A percentile compares a stretch with the other conserved stretches of the same genome.
Conservation (phyloP, 2,113 vertebrate genomes). For the Nesospiza acunhae region DNA sequence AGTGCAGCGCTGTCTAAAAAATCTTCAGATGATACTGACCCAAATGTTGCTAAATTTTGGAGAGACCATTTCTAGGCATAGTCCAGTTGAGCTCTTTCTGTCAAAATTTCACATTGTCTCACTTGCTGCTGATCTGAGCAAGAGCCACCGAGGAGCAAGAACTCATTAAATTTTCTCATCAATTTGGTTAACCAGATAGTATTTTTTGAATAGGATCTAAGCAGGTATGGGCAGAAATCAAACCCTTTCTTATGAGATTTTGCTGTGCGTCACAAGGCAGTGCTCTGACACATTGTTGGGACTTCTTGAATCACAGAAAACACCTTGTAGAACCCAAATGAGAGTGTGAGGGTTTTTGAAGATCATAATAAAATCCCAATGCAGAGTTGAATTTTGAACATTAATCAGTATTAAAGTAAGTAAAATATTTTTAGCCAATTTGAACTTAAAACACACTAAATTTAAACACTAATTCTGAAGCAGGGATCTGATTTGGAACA, state of each 20-base stretch:
- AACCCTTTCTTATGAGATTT: not conserved
- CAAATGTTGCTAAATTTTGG: not conserved
- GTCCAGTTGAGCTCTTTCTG: not conserved
- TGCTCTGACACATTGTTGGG: not conserved
- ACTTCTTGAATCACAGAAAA: not conserved
- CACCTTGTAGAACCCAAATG: not conserved
- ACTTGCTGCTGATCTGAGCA: not conserved
- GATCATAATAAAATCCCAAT: not conserved
- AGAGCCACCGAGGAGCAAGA: not conserved
- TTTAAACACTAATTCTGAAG: not conserved
- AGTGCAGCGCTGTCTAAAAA: not conserved
- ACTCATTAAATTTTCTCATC: not conserved
- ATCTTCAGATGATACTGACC: not conserved
- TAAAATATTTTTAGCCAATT: not conserved
- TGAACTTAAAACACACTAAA: not conserved
- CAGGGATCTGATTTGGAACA: not conserved
- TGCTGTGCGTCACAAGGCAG: not conserved
- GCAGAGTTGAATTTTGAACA: not conserved
- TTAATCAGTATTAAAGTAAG: not conserved
- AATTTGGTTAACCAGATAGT: not conserved
- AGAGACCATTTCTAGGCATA: not conserved
- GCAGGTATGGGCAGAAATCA: not conserved
- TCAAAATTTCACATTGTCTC: not conserved
- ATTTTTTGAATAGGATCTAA: not conserved
- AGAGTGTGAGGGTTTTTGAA: not conserved